These are phyloP conservation scores for Thecophora atra DNA, from an alignment of 2,888 invertebrate genomes.

Conservation along the genomic window DNA sequence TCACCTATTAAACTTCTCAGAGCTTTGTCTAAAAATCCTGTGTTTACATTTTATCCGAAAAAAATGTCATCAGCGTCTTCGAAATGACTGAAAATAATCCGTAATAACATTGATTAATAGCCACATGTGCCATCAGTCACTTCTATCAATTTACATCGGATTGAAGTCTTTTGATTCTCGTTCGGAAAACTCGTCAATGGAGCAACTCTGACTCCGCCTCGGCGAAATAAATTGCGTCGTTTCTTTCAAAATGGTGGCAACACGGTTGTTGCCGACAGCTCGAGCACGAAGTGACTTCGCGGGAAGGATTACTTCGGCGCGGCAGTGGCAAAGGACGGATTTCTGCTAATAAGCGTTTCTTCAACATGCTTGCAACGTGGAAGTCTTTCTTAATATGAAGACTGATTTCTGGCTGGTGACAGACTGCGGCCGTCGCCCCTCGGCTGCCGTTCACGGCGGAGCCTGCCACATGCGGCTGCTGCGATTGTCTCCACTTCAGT, in stretches of 20 bases:
- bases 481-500: slow-evolving; percentile 25
- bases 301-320: no score
- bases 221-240: slow-evolving; percentile 21
- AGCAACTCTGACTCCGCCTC: slow-evolving; percentile 19
- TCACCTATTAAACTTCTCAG: no score
- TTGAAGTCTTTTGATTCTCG: no score
- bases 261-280: neutral
- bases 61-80: no score
- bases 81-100: no score
- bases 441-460: neutral
- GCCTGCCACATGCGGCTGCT: slow-evolving; percentile 3
- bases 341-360: neutral
- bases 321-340: neutral
- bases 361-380: neutral
- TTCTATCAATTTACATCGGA: no score
- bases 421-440: neutral
- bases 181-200: neutral
- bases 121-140: no score
- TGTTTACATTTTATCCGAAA: no score
- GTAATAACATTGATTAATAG: no score
- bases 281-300: neutral
- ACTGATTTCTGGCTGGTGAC: neutral
- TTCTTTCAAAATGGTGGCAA: slow-evolving; percentile 28
- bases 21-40: no score
- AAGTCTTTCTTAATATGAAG: slow-evolving; percentile 1